Conservation (phyloP, 2,888 invertebrate species). For the Ceratothoa steindachneri region DNA sequence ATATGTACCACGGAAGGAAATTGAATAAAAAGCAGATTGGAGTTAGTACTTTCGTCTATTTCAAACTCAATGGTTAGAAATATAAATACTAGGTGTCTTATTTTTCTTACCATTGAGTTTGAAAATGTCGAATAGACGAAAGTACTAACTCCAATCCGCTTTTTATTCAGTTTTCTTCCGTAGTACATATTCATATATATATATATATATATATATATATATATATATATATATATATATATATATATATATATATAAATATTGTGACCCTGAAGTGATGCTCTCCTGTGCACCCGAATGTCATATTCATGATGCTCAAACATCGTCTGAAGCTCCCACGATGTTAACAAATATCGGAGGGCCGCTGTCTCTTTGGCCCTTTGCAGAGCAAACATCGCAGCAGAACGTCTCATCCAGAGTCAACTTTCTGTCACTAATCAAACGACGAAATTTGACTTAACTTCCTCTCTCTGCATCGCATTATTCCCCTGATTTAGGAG, state of each 20-base stretch:
- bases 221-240: background rate
- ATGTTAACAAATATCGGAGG: background rate
- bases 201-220: background rate
- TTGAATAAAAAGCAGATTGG: too few species aligned
- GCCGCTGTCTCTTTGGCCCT: background rate
- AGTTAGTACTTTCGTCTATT: background rate
- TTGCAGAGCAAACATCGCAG: background rate
- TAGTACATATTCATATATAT: too few species aligned
- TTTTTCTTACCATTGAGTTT: too few species aligned
- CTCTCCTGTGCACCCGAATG: background rate
- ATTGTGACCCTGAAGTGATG: background rate
- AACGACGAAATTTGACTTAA: too few species aligned
- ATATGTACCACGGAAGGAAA: too few species aligned
- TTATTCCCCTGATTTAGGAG: too few species aligned
- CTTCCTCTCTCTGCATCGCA: too few species aligned
- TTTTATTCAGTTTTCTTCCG: too few species aligned
- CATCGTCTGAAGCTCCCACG: background rate
- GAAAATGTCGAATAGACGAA: too few species aligned
- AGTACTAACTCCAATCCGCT: too few species aligned
- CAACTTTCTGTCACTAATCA: background rate
- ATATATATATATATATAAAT: too few species aligned
- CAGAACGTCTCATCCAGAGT: background rate
- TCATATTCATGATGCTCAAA: background rate
- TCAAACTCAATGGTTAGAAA: background rate
- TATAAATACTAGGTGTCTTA: background rate